Percentiles rank a stretch among this genome's conserved stretches.
These are phyloP conservation scores for Tubulanus polymorphus DNA, from an alignment of 2,888 invertebrate species.

Conservation along the genomic window DNA sequence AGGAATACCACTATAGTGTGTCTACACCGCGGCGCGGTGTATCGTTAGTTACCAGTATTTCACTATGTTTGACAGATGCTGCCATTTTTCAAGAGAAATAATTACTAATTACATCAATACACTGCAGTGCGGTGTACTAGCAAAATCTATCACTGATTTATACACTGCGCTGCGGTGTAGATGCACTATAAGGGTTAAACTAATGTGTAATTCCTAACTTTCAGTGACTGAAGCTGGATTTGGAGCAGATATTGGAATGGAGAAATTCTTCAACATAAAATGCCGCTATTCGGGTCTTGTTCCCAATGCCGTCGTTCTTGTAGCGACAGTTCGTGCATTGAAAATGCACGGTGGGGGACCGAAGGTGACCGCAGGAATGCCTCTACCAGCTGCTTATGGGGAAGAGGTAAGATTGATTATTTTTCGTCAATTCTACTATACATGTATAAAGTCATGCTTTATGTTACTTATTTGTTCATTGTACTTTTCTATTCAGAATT, in stretches of 20 bases:
- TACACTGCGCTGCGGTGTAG: no score
- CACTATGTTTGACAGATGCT: no score
- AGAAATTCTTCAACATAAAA: constrained; percentile 97
- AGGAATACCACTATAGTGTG: no score
- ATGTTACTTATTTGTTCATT: no score
- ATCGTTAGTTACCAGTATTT: no score
- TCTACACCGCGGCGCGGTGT: no score
- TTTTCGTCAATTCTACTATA: background rate
- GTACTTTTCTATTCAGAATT: constrained; percentile 63
- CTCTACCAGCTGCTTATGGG: constrained; percentile 77
- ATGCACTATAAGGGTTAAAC: no score
- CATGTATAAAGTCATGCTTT: constrained; percentile 4
- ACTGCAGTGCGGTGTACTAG: no score
- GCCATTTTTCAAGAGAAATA: no score
- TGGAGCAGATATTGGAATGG: constrained; percentile 97
- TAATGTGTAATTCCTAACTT: no score
- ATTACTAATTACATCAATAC: no score
- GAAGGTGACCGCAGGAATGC: constrained; percentile 74
- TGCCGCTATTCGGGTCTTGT: constrained; percentile 80
- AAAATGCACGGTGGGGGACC: constrained; percentile 99
- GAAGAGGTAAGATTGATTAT: constrained; percentile 55
- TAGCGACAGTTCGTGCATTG: constrained; percentile 87
- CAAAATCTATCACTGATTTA: no score
- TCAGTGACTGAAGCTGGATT: constrained; percentile 94
- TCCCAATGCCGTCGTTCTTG: constrained; percentile 88